Evolutionary conservation across 2,113 vertebrate species (phyloP), one percentile per base, ranked within the genome.

Genomic region (Helogale parvula): DNA sequence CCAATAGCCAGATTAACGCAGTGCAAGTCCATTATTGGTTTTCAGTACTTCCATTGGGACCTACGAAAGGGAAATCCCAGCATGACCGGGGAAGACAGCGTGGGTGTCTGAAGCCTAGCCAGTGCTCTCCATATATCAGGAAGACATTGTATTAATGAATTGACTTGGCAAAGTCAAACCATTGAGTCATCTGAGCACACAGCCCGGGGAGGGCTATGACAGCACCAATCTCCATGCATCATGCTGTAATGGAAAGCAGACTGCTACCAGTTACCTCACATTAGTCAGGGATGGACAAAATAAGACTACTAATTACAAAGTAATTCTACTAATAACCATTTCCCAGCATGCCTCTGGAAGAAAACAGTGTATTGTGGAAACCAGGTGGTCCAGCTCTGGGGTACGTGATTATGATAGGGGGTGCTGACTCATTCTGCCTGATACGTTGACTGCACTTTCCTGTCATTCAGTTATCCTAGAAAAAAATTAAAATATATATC

Each of bases 71-170:
- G 54, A 92, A 90, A 68, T 47, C n/a, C 19, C 35, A 65, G 7
- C 1, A 2, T 21, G 10, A 21, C 0, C 45, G 11, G 29, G n/a
- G 23, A 60, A 86, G 14, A 41, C 19, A 45, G 16, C 7, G 16
- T 5, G 27, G 54, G 27, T 41, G 19, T 23, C 35, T 9, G 4
- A 29, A 21, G 47, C 2, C 1, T 1, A 31, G 11, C 3, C 12
- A 45, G 9, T 2, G 1, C 31, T 82, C 38, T 41, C 12, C 74
- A 60, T 60, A 23, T 6, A 68, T 84, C 69, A 60, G 11, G 10
- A n/a, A 50, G 35, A 27, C 3, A 15, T 45, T 13, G 2, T n/a
- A 12, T 50, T 54, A 16, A 66, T 41, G 50, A 50, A 4, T 47
- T 19, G 27, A n/a, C 63, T 87, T 91, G 63, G 16, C 35, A 19